Conservation (phyloP, 2,797 vertebrate genomes). For the Brachyrhaphis roseni region DNA sequence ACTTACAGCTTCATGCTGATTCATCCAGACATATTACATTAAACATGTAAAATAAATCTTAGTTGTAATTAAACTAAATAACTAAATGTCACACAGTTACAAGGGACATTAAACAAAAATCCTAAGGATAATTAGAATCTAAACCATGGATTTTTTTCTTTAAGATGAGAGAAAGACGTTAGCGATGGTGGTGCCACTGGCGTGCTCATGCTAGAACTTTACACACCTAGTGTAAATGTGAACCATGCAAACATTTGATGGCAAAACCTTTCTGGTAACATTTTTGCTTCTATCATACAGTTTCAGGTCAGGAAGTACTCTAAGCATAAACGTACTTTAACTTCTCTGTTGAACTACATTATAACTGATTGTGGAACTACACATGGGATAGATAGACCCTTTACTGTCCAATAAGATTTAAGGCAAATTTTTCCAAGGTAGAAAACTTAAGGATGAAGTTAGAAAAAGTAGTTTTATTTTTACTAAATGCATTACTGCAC, state of each 20-base stretch:
- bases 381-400: not conserved
- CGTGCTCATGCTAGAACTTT: not conserved
- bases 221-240: not conserved
- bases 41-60: not conserved
- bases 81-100: not conserved
- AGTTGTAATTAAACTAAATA: not conserved
- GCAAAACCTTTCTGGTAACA: not conserved
- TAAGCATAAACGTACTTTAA: not conserved
- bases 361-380: not conserved
- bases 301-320: not conserved
- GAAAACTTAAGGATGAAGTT: not conserved
- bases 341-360: not conserved
- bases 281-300: not conserved
- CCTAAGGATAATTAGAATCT: not conserved
- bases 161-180: not conserved
- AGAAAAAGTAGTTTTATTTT: not conserved
- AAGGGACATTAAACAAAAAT: not conserved
- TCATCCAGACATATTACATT: not conserved
- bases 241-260: not conserved
- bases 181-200: not conserved
- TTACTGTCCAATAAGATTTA: not conserved
- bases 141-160: no score
- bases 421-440: not conserved
- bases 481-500: conserved; percentile 16
- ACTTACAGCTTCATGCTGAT: not conserved